Base-by-base conservation (phyloP, 92 coral and sea anemone genomes). In the Pocillopora meandrina region DNA sequence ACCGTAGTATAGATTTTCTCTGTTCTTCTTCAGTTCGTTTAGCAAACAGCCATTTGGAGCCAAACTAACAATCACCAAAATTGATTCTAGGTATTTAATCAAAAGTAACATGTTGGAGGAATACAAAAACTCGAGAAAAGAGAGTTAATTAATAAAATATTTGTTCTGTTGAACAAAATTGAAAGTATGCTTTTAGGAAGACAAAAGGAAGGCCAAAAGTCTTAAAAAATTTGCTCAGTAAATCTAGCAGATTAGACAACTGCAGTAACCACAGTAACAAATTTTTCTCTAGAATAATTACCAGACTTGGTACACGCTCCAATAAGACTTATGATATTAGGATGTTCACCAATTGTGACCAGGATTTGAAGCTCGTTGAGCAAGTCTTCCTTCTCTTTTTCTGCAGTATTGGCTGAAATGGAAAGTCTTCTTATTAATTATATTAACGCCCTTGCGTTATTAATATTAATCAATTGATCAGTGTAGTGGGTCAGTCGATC, bases 31-130 rank as follows among this genome's bases (percentile, higher is more conserved):
- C 19, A 91, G 92, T 61, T 72, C 76, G n/a, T 72, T 76, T 33
- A 85, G 66, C 64, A 91, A 83, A 65, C 84, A 79, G 2, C 95
- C 95, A 56, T 88, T 89, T 47, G 85, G 88, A 13, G 92, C 95
- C 60, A 91, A 14, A 36, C 79, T 83, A 1, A 91, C 92, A 14
- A 91, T 74, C 36, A 91, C 79, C 90, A 89, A 91, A 78, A 84
- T 73, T 21, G 88, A 86, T 63, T 90, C 95, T 91, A 79, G 14
- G 52, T 57, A 55, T 15, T 31, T 19, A 56, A 12, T 23, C 17
- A 56, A 56, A 20, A 42, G 14, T 21, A 1, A 59, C 15, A 57
- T 26, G 78, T n/a, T 21, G 12, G 33, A 17, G 2, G 33, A 66
- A 66, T 26, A 26, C 26, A 26, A 26, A 26, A 26, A 26, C 26